Percentiles rank a stretch among this genome's conserved stretches.
Conservation (phyloP, 2,888 invertebrate genomes). For the Arenicola marina region DNA sequence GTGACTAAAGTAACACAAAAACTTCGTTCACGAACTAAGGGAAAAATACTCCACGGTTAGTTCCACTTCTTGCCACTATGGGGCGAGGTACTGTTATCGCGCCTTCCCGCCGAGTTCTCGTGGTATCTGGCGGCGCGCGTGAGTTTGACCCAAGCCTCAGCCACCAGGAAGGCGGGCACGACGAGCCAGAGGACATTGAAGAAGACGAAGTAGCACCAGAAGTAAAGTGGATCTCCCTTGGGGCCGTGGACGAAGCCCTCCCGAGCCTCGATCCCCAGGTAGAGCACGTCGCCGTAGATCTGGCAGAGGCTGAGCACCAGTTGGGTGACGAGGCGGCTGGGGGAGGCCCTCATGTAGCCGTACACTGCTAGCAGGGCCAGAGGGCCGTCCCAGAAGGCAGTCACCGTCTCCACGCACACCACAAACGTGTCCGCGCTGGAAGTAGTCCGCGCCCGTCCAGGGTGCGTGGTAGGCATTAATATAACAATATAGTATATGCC, state of each 20-base stretch:
- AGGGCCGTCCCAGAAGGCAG: conserved; percentile 56
- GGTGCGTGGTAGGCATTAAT: no score
- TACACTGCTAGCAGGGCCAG: conserved; percentile 48
- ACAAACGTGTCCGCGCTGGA: conserved; percentile 55
- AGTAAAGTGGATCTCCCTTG: conserved; percentile 48
- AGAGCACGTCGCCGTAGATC: conserved; percentile 56
- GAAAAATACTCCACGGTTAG: no score
- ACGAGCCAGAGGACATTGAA: conserved; percentile 56
- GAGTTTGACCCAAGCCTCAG: no score
- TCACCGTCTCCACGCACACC: conserved; percentile 56
- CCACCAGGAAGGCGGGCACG: conserved; percentile 48
- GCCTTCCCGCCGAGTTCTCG: no score
- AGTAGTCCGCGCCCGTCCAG: no score
- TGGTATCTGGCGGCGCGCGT: no score
- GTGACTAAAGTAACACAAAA: no score
- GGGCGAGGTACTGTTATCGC: no score
- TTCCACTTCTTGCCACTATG: no score
- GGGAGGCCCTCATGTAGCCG: conserved; percentile 41
- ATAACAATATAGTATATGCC: no score
- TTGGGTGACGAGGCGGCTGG: conserved; percentile 50
- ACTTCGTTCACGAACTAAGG: no score
- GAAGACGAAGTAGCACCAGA: conserved; percentile 59
- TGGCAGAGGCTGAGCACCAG: conserved; percentile 53
- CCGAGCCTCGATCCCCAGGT: conserved; percentile 47
- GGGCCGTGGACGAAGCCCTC: conserved; percentile 52